Base-by-base conservation (phyloP, 2,888 invertebrate species). In the Nomada ruficornis region DNA sequence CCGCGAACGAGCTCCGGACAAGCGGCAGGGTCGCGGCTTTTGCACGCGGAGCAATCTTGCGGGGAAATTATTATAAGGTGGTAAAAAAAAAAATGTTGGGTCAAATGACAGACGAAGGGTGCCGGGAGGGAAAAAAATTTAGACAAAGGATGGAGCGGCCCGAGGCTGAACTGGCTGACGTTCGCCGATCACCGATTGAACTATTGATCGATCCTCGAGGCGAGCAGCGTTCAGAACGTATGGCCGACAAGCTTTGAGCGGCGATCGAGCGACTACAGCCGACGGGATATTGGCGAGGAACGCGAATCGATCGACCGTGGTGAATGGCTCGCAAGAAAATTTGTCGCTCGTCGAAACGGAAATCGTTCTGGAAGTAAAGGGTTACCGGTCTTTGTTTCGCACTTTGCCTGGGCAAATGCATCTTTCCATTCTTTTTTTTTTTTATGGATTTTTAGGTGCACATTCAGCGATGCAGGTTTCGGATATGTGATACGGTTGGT, bases 111-210 rank as follows among this genome's bases (percentile, higher is more conserved):
- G 82, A 79, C 65, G 79, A 88, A 82, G 77, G 74, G 60, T 74
- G 86, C 70, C 71, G 70, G 79, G 65, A 75, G 73, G 79, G 72
- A 70, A 78, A 23, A 44, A 68, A 77, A 92, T 92, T 92, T 91
- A 89, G 92, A 92, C 92, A 91, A 91, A 89, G 91, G 89, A 89
- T 90, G 88, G 90, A 85, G 89, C 81, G 74, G 87, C 74, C 84
- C 77, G 79, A 76, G 77, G 77, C 69, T 68, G 60, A 65, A 76
- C 36, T 76, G 82, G 78, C 81, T 91, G 91, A 92, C 87, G 90
- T 92, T 89, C 73, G 80, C 63, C 84, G 80, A 75, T 71, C 65
- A 13, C 47, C 73, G 65, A 65, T 36, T 52, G 29, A 13, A 23
- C 73, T 60, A 77, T 75, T 77, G 83, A 70, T 85, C 79, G 80